Evolutionary conservation across 2,888 invertebrate species (phyloP).

Genomic region (Clusia tigrina): DNA sequence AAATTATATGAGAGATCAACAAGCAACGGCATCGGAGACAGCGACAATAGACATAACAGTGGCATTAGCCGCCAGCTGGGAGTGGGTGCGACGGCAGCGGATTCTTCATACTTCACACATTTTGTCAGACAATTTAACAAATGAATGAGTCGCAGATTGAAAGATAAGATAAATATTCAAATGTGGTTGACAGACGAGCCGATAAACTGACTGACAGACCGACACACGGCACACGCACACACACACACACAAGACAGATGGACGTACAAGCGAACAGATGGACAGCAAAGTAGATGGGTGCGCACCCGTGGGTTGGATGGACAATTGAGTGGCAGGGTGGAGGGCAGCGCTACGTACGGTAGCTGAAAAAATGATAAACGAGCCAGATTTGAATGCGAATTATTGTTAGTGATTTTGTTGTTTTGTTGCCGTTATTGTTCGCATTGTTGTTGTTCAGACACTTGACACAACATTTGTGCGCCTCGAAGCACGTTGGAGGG

Average conservation of each 20-base stretch:
- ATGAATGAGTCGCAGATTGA: conserved; percentile 2
- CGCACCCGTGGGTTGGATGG: background rate
- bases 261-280: background rate
- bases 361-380: background rate
- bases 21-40: background rate
- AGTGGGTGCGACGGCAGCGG: background rate
- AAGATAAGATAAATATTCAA: background rate
- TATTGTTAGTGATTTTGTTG: background rate
- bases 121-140: conserved; percentile 16
- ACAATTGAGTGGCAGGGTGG: background rate
- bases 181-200: background rate
- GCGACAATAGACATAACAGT: background rate
- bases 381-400: conserved; percentile 1
- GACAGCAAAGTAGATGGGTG: background rate
- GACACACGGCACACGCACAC: conserved; percentile 37
- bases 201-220: conserved; percentile 28
- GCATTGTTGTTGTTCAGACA: background rate
- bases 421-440: background rate
- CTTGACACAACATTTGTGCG: background rate
- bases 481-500: background rate
- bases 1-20: conserved; percentile 14
- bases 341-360: background rate
- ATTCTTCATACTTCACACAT: conserved; percentile 17
- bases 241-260: conserved; percentile 12
- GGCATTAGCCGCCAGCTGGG: no score